Base-by-base conservation (phyloP, 1,140 invertebrate genomes). In the Papilio polyxenes region DNA sequence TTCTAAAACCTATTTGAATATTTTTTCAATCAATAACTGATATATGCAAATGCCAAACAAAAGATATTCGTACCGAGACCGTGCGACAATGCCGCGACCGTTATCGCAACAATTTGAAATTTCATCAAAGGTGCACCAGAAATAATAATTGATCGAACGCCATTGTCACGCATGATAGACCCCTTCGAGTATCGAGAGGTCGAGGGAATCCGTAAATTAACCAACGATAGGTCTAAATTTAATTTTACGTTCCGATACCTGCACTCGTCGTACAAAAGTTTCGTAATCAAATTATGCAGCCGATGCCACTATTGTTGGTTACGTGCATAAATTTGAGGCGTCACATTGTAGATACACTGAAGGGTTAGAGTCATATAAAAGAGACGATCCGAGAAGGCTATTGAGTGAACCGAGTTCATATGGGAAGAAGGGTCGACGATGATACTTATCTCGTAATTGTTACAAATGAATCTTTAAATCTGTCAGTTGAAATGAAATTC, bases 371-470 rank as follows among this genome's bases (percentile, higher is more conserved):
- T 85, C 85, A 88, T 83, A 90, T 89, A 87, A 87, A 87, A 72
- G 87, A 89, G 87, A 92, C 87, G 89, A 85, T 89, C 90, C 89
- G 86, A 89, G 88, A 87, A 88, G 85, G 88, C 87, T 89, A 89
- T 92, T 91, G 89, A 92, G 89, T 85, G 87, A 82, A 81, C 76
- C 84, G 81, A 81, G 80, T 85, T 87, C 87, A 89, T 93, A 90
- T 93, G 93, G 92, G 93, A 93, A 94, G 93, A 92, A 91, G 92
- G 93, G 92, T 92, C 87, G 85, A 84, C 83, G 87, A 91, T 90
- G 93, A 93, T 94, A 91, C 92, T 92, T 94, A 94, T 94, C 93
- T 91, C 88, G 89, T 93, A 91, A 94, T 94, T 93, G 93, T 91
- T 90, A 94, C 93, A 90, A 92, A 94, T 93, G 89, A 87, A 83